Conservation (phyloP, 2,797 vertebrate species). For the Furcifer pardalis region DNA sequence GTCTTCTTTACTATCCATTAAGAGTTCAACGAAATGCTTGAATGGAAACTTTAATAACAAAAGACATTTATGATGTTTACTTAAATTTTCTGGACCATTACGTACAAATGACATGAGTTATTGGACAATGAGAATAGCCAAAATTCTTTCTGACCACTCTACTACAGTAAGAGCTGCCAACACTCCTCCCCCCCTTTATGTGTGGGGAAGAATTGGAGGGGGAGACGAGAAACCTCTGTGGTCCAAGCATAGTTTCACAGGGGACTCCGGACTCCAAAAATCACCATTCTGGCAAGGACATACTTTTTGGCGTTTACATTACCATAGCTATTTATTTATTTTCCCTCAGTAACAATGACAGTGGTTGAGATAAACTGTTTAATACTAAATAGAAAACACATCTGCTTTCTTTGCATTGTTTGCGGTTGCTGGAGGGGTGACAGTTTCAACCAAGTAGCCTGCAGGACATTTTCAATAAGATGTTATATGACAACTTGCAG, state of each 20-base stretch:
- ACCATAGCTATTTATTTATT: slow-evolving; percentile 89
- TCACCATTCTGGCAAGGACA: slow-evolving; percentile 78
- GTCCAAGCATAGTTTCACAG: slow-evolving; percentile 80
- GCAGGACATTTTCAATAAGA: slow-evolving; percentile 88
- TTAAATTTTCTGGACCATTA: slow-evolving; percentile 83
- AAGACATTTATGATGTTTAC: slow-evolving; percentile 87
- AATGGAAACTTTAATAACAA: slow-evolving; percentile 82
- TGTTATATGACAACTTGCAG: slow-evolving; percentile 86
- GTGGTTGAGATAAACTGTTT: slow-evolving; percentile 87
- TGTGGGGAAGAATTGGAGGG: slow-evolving; percentile 53
- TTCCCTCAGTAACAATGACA: slow-evolving; percentile 85
- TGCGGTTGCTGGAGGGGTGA: slow-evolving; percentile 87
- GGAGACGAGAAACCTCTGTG: slow-evolving; percentile 65
- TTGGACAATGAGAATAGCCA: slow-evolving; percentile 79
- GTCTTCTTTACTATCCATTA: slow-evolving; percentile 72
- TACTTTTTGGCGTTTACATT: slow-evolving; percentile 89
- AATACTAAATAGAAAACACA: slow-evolving; percentile 88
- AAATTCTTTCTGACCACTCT: slow-evolving; percentile 81
- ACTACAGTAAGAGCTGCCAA: slow-evolving; percentile 77
- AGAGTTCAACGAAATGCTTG: slow-evolving; percentile 81
- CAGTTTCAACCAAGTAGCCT: slow-evolving; percentile 86
- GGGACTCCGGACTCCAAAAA: slow-evolving; percentile 78
- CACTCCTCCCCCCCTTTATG: slow-evolving; percentile 49
- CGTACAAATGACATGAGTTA: slow-evolving; percentile 81
- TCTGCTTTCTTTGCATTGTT: slow-evolving; percentile 89